Evolutionary conservation across 2,797 vertebrate genomes (phyloP).

Genomic region (Scolopax rusticola): DNA sequence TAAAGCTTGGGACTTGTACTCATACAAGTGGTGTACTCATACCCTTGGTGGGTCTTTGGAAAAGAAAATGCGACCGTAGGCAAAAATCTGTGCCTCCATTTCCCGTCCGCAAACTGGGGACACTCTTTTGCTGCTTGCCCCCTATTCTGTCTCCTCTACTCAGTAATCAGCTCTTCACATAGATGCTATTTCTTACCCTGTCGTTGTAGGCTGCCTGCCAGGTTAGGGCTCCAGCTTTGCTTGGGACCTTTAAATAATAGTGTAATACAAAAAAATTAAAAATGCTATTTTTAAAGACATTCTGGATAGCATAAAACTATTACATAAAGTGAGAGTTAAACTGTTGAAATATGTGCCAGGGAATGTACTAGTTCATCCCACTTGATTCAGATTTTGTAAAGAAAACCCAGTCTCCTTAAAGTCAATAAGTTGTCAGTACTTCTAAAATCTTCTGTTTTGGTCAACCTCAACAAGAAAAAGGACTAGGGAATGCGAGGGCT

Average conservation of each 20-base stretch:
- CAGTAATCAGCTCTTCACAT: neutral
- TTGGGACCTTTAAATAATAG: neutral
- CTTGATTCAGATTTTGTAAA: neutral
- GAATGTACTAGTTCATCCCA: neutral
- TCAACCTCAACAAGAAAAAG: neutral
- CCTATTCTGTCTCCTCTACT: neutral
- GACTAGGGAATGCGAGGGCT: neutral
- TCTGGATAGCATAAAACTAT: neutral
- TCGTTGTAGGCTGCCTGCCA: neutral
- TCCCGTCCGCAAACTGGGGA: neutral
- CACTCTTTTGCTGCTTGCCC: neutral
- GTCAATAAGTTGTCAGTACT: neutral
- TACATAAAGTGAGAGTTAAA: neutral
- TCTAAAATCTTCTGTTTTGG: neutral
- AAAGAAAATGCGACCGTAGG: neutral
- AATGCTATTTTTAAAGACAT: neutral
- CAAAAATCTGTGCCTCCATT: neutral
- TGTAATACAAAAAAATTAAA: neutral
- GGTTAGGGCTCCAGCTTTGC: accelerated
- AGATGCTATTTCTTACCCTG: neutral
- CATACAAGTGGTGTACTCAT: too few species aligned
- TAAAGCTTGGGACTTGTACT: neutral
- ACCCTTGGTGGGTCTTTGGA: neutral
- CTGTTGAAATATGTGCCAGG: neutral
- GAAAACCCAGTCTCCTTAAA: neutral